Percentiles rank a stretch among this genome's conserved stretches.
These are phyloP conservation scores for Volucella bombylans DNA, from an alignment of 2,888 invertebrate genomes.

Conservation along the genomic window DNA sequence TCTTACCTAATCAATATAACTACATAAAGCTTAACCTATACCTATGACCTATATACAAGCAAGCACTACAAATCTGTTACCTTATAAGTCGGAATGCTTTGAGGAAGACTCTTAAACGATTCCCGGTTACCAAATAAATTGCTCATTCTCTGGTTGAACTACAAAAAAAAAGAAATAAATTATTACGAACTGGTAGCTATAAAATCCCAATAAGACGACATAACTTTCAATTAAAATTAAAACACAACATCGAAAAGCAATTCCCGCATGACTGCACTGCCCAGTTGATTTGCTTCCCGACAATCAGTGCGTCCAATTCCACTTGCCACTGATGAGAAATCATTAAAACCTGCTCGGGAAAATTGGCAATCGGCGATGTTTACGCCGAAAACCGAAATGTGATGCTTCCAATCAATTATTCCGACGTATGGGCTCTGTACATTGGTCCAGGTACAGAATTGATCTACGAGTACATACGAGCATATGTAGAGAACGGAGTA, in stretches of 20 bases:
- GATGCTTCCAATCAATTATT: slow-evolving; percentile 70
- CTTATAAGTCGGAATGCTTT: no score
- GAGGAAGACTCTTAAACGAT: no score
- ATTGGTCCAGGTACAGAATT: slow-evolving; percentile 18
- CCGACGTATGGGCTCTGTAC: slow-evolving; percentile 11
- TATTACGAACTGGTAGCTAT: no score
- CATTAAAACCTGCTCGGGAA: slow-evolving; percentile 63
- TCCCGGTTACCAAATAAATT: no score
- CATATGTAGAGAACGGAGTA: neutral
- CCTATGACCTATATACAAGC: no score
- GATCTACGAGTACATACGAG: no score
- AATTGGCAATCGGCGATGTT: slow-evolving; percentile 66
- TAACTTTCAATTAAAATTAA: slow-evolving; percentile 44
- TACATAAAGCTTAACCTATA: no score
- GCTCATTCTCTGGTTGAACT: no score
- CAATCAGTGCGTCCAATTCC: neutral
- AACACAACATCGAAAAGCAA: slow-evolving; percentile 33
- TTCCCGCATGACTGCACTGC: neutral
- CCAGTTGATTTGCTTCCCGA: neutral
- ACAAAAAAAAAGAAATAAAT: no score
- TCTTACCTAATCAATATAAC: no score
- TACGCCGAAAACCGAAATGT: slow-evolving; percentile 62
- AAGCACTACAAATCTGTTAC: no score
- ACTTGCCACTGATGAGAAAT: slow-evolving; percentile 44
- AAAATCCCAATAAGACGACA: neutral